phyloP scores from a whole-genome alignment of 2,797 vertebrate genomes.

The Chromobotia macracanthus region DNA sequence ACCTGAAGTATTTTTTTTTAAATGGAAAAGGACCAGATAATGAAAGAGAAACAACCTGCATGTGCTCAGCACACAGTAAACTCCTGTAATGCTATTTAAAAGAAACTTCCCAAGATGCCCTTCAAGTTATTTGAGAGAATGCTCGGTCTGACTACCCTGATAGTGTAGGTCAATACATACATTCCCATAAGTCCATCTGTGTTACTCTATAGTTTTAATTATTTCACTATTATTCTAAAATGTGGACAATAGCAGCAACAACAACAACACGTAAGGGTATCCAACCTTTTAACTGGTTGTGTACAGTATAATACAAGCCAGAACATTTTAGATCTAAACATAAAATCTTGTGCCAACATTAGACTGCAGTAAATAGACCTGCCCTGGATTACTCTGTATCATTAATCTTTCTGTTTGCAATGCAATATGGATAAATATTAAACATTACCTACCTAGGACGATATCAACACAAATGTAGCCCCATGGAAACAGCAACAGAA shows the following conservation, averaged over 20 bases:
- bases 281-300: background rate
- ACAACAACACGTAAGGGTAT: too few relatives aligned
- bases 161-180: background rate
- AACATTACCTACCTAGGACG: slow-evolving; percentile 53
- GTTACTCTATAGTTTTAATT: background rate
- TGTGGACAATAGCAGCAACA: too few relatives aligned
- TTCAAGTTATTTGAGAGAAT: too few relatives aligned
- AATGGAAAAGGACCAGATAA: too few relatives aligned
- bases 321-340: background rate
- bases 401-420: slow-evolving; percentile 4
- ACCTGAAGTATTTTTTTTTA: too few relatives aligned
- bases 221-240: background rate
- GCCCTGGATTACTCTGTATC: background rate
- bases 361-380: background rate
- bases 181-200: background rate
- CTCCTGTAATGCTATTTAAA: background rate
- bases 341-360: slow-evolving; percentile 3
- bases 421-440: slow-evolving; percentile 11
- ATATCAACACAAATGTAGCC: slow-evolving; percentile 1
- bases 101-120: background rate
- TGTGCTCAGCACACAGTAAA: too few relatives aligned
- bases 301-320: background rate
- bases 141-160: too few relatives aligned
- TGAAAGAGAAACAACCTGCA: too few relatives aligned
- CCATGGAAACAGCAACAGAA: slow-evolving; percentile 53